Evolutionary conservation across 2,113 vertebrate genomes (phyloP), one percentile per base, ranked within the genome.

Genomic region (Nothoprocta pentlandii): DNA sequence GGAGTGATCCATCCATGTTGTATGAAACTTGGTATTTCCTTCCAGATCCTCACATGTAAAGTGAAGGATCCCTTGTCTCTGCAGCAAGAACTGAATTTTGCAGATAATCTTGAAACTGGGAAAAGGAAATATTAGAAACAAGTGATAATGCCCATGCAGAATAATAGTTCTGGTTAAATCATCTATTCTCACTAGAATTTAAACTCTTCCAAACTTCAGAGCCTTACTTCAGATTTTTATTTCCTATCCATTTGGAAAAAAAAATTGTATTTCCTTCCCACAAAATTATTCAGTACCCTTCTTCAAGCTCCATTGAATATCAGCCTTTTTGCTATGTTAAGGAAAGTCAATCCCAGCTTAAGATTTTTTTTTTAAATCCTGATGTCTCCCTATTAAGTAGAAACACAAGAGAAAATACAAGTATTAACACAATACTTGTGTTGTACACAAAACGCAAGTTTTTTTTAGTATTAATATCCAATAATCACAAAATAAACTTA

Each of bases 1-100:
- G 47, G 63, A 11, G 12, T 85, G 58, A 87, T 80, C 70, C 42
- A 58, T 36, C 71, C 79, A 83, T 51, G 77, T 22, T 22, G 49
- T 23, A 49, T 49, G 49, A 49, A 49, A 44, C 26, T 82, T 80
- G 85, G 34, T 21, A 47, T 26, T 68, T 80, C 56, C 61, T 44
- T 13, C 44, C 9, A 44, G 75, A 77, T 73, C 46, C 14, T 41
- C 75, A 76, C n/a, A 66, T 20, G 70, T 0, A 0, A n/a, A 34
- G 47, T 70, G 32, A 51, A 36, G 23, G 22, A 67, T 73, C 89
- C 71, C 59, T 83, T n/a, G 15, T 54, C 71, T 46, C 54, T 91
- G n/a, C 79, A 92, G 82, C 25, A 15, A 30, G 59, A 87, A 90
- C 44, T 26, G 64, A n/a, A 77, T 85, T 94, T 96, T 96, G 62